A percentile compares a stretch with the other conserved stretches of the same genome.
Evolutionary conservation across 2,888 invertebrate species (phyloP).

Genomic region (Limnephilus rhombicus): DNA sequence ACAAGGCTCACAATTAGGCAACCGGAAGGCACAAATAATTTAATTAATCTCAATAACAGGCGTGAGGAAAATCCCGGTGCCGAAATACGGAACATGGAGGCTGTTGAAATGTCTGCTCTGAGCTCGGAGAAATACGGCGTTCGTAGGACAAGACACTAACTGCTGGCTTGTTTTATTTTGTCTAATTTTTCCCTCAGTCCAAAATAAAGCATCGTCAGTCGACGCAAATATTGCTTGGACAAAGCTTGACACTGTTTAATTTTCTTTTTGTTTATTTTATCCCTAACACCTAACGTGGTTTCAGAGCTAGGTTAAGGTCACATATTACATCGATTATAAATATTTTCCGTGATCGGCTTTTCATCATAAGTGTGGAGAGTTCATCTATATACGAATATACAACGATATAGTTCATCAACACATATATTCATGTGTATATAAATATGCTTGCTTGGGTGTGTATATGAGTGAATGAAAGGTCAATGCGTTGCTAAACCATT

Average conservation of each 20-base stretch:
- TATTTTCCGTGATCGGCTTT: neutral
- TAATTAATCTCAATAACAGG: neutral
- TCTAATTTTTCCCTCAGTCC: neutral
- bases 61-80: neutral
- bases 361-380: neutral
- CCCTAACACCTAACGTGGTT: neutral
- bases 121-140: neutral
- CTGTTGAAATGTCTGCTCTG: neutral
- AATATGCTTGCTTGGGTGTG: too few species aligned
- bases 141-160: neutral
- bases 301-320: neutral
- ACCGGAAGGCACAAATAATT: slow-evolving; percentile 11
- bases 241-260: neutral
- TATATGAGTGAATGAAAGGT: too few species aligned
- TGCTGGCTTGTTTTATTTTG: neutral
- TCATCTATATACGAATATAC: too few species aligned
- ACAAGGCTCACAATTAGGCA: slow-evolving; percentile 2
- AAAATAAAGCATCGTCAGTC: neutral
- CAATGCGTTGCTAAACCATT: too few species aligned
- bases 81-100: neutral
- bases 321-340: neutral
- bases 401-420: too few species aligned
- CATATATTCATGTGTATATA: too few species aligned
- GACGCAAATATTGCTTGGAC: neutral
- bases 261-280: neutral